phyloP scores from a whole-genome alignment of 2,888 invertebrate genomes.

The Diaprepes abbreviatus region DNA sequence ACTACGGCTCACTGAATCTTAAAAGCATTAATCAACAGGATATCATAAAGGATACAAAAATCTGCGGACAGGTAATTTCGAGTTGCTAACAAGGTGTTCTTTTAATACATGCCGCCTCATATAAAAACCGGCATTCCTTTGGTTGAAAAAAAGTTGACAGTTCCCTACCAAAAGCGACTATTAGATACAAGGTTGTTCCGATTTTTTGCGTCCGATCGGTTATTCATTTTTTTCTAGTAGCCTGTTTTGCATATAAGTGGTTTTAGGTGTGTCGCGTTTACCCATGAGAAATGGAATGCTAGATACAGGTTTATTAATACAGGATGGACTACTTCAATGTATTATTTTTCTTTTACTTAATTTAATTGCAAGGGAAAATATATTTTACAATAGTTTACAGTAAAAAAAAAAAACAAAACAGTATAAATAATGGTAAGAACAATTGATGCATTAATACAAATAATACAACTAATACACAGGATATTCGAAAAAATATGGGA shows the following conservation, averaged over 20 bases:
- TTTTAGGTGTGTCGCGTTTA: conserved; percentile 29
- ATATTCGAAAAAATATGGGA: too few relatives aligned
- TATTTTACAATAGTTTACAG: too few relatives aligned
- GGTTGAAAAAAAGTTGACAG: conserved; percentile 21
- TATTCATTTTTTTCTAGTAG: conserved; percentile 21
- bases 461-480: too few relatives aligned
- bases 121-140: conserved; percentile 17
- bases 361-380: too few relatives aligned
- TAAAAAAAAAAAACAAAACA: too few relatives aligned
- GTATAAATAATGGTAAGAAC: too few relatives aligned
- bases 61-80: conserved; percentile 22
- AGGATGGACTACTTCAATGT: conserved; percentile 7
- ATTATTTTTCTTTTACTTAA: too few relatives aligned
- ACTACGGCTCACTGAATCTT: neutral
- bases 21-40: conserved; percentile 21
- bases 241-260: conserved; percentile 39
- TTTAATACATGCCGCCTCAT: conserved; percentile 30
- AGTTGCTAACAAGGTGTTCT: conserved; percentile 4
- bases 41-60: conserved; percentile 29
- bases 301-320: conserved; percentile 26
- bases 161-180: conserved; percentile 22
- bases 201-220: conserved; percentile 33
- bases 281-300: conserved; percentile 31
- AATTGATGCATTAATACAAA: too few relatives aligned
- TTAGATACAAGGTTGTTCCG: conserved; percentile 42